Evolutionary conservation across 2,113 vertebrate species (phyloP), one percentile per base, ranked within the genome.

Genomic region (Megaleporinus macrocephalus): DNA sequence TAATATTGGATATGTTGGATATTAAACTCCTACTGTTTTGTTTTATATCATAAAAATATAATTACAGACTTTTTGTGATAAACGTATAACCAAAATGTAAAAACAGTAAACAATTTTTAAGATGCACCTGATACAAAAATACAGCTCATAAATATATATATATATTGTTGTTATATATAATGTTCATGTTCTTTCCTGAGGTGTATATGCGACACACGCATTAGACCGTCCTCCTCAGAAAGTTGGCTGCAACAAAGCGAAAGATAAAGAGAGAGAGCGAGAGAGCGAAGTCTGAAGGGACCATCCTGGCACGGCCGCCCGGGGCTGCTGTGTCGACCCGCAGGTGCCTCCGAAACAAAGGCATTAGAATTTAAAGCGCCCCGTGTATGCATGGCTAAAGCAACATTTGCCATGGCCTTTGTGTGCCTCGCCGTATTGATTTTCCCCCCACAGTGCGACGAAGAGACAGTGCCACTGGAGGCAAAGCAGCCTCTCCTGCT

Each of bases 331-430:
- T 71, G 49, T 71, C 76, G 82, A 82, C 84, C 68, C 76, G 72
- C 79, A 84, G 62, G 85, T 69, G 22, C 47, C 33, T 70, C 76
- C 47, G 78, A 80, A 87, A 53, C 53, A 81, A 87, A 74, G 10
- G 55, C 73, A 76, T 83, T 79, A 68, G 51, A 27, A 84, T 79
- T 88, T 66, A 44, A 83, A 80, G 49, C 57, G 72, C 51, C 44
- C 41, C 4, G 18, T 74, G 24, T 41, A 76, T 73, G 71, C 71
- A 73, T 73, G 47, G 70, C 68, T 36, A 83, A 73, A 78, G 78
- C 0, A 79, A 79, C 81, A 77, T 44, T 63, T 68, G 0, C 36
- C 36, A 22, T 41, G 73, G 65, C n/a, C 66, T 73, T 36, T 16
- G 69, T 29, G 47, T 5, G 26, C 69, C 33, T 80, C 26, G 22